Evolutionary conservation across 2,888 invertebrate species (phyloP).

Genomic region (Drosophila kuntzei): DNA sequence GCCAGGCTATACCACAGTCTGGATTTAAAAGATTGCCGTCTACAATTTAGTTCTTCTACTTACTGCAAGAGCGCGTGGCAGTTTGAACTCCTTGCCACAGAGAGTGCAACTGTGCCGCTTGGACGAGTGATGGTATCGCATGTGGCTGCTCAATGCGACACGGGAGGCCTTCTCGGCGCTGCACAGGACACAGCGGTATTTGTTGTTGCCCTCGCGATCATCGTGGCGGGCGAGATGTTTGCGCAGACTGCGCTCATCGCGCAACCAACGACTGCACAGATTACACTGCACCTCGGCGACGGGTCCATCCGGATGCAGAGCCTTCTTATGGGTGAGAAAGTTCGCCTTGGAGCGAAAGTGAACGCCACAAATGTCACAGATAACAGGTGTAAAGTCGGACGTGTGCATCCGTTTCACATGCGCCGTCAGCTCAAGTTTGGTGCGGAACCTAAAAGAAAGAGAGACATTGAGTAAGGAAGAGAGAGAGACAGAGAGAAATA

Average conservation of each 20-base stretch:
- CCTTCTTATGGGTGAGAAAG: slow-evolving; percentile 71
- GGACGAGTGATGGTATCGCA: slow-evolving; percentile 72
- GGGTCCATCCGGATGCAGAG: slow-evolving; percentile 71
- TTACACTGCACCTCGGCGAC: slow-evolving; percentile 72
- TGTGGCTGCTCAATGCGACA: slow-evolving; percentile 67
- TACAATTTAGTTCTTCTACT: slow-evolving; percentile 20
- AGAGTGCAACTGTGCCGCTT: slow-evolving; percentile 71
- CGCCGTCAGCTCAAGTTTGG: slow-evolving; percentile 70
- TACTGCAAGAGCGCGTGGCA: slow-evolving; percentile 62
- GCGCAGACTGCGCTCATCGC: slow-evolving; percentile 71
- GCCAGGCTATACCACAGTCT: too few species aligned
- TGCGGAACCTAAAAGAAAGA: slow-evolving; percentile 58
- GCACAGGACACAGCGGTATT: slow-evolving; percentile 65
- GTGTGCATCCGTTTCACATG: slow-evolving; percentile 71
- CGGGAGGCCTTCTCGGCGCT: slow-evolving; percentile 70
- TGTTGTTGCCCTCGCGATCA: slow-evolving; percentile 67
- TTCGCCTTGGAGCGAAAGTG: slow-evolving; percentile 74
- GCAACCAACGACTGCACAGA: slow-evolving; percentile 70
- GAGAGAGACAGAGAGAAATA: neutral
- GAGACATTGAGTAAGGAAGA: neutral
- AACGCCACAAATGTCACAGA: slow-evolving; percentile 74
- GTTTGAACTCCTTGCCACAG: slow-evolving; percentile 71
- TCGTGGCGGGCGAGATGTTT: slow-evolving; percentile 70
- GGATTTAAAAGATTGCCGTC: too few species aligned
- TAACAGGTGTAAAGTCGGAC: slow-evolving; percentile 72